Evolutionary conservation across 2,113 vertebrate species (phyloP).

Genomic region (Varanus salvator): DNA sequence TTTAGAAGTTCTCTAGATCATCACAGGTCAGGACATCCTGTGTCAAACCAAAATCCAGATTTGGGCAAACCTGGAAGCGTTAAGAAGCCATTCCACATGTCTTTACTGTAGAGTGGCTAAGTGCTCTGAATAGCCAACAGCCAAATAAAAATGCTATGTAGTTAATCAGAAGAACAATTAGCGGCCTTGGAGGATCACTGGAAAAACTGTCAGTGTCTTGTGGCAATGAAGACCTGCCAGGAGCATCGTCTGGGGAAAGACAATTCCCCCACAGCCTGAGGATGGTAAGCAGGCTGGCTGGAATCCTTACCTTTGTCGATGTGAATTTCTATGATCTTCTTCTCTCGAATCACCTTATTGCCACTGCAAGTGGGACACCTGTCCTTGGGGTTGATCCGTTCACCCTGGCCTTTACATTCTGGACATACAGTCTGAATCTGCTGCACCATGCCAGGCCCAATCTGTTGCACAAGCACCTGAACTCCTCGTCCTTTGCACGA

Average conservation of each 20-base stretch:
- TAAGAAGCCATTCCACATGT: neutral
- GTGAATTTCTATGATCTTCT: constrained; percentile 95
- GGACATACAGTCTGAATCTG: constrained; percentile 94
- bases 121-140: neutral
- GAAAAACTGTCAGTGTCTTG: too few relatives aligned
- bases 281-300: neutral
- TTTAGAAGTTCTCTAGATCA: neutral
- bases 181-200: neutral
- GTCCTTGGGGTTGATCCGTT: constrained; percentile 91
- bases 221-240: neutral
- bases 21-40: neutral
- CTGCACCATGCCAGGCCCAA: constrained; percentile 97
- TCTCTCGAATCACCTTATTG: constrained; percentile 91
- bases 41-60: neutral
- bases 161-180: neutral
- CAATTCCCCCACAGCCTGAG: neutral
- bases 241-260: neutral
- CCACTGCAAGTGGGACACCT: constrained; percentile 92
- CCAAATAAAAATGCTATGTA: neutral
- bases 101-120: neutral
- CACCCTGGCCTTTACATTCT: constrained; percentile 94
- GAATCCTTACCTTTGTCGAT: constrained; percentile 90
- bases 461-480: constrained; percentile 91
- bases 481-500: constrained; percentile 93
- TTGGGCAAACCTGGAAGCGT: too few relatives aligned